Percentiles rank a stretch among this genome's conserved stretches.
Evolutionary conservation across 2,888 invertebrate genomes (phyloP).

Genomic region (Tipula unca): DNA sequence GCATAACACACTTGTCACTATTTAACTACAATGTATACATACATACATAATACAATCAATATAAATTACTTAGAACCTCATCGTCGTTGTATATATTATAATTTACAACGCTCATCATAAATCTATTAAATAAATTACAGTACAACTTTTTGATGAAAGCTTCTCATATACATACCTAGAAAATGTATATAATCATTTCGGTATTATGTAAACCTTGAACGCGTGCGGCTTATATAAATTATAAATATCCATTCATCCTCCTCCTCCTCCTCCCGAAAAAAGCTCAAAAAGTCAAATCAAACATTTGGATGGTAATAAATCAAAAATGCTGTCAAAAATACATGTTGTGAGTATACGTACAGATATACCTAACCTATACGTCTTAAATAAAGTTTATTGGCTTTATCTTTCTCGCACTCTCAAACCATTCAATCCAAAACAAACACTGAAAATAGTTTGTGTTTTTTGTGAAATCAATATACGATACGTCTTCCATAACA

Average conservation of each 20-base stretch:
- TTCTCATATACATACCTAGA: neutral
- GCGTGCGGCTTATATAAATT: neutral
- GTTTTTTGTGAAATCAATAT: neutral
- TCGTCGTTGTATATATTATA: neutral
- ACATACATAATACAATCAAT: neutral
- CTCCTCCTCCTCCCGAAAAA: neutral
- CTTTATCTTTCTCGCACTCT: neutral
- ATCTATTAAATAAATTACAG: neutral
- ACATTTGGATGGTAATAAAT: neutral
- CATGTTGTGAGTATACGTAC: neutral
- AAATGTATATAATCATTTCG: neutral
- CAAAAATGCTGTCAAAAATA: neutral
- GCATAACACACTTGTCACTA: neutral
- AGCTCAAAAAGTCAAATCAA: neutral
- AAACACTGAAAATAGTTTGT: neutral
- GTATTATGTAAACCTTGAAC: neutral
- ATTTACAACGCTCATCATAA: neutral
- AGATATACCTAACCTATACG: neutral
- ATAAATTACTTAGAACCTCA: neutral
- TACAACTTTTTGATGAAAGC: neutral
- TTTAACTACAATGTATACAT: no score
- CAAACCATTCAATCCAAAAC: neutral
- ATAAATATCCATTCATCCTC: neutral
- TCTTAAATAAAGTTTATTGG: constrained; percentile 14
- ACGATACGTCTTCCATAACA: neutral